Evolutionary conservation across 2,888 invertebrate species (phyloP).

Genomic region (Lymantria dispar): DNA sequence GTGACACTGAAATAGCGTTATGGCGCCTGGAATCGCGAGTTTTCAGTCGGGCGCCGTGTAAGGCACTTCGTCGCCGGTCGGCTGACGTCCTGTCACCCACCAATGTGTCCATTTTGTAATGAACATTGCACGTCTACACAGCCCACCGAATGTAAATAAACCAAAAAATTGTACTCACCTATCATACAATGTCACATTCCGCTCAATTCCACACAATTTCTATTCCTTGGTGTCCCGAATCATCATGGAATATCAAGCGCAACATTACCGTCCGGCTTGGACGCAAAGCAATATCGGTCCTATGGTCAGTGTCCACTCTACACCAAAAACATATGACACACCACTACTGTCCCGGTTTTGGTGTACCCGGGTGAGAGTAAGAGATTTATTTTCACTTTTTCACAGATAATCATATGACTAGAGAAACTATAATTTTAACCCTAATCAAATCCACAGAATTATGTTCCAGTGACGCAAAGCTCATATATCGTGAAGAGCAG

Average conservation of each 20-base stretch:
- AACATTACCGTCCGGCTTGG: slow-evolving; percentile 76
- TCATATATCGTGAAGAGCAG: slow-evolving; percentile 82
- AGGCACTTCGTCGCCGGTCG: slow-evolving; percentile 50
- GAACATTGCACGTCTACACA: slow-evolving; percentile 55
- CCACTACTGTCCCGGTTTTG: slow-evolving; percentile 66
- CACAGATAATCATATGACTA: slow-evolving; percentile 65
- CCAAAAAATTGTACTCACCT: slow-evolving; percentile 66
- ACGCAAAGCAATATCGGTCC: slow-evolving; percentile 79
- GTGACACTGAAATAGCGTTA: slow-evolving; percentile 27
- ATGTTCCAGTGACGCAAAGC: slow-evolving; percentile 84
- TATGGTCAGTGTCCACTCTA: slow-evolving; percentile 78
- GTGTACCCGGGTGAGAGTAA: slow-evolving; percentile 57
- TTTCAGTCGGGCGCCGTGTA: slow-evolving; percentile 42
- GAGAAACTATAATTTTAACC: slow-evolving; percentile 64
- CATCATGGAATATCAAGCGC: slow-evolving; percentile 76
- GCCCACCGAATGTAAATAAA: slow-evolving; percentile 75
- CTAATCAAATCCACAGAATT: slow-evolving; percentile 74
- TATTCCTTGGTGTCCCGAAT: slow-evolving; percentile 73
- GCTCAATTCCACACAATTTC: slow-evolving; percentile 77
- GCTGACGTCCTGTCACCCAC: slow-evolving; percentile 58
- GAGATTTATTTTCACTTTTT: slow-evolving; percentile 61
- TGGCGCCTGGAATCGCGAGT: slow-evolving; percentile 36
- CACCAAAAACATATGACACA: slow-evolving; percentile 81
- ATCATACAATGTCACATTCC: slow-evolving; percentile 83
- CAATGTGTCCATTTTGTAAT: slow-evolving; percentile 70